phyloP scores from a whole-genome alignment of 1,140 invertebrate species.

The Drosophila kikkawai region DNA sequence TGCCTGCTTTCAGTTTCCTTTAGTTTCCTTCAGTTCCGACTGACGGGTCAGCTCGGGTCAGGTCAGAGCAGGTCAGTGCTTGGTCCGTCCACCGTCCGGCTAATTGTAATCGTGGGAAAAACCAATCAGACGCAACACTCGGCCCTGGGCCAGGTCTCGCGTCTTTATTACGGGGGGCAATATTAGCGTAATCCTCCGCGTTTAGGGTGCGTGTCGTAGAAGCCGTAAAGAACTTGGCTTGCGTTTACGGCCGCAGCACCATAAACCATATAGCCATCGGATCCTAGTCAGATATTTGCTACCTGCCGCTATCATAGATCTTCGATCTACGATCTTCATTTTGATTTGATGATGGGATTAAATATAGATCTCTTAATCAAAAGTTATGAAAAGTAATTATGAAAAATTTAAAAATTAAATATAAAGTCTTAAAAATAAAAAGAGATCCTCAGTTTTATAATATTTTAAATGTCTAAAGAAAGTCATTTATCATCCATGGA shows the following conservation, averaged over 20 bases:
- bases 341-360: background rate
- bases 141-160: conserved; percentile 20
- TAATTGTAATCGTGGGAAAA: conserved; percentile 82
- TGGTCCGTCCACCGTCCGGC: conserved; percentile 30
- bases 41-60: conserved; percentile 31
- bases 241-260: conserved; percentile 46
- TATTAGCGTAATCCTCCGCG: conserved; percentile 79
- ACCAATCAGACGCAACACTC: conserved; percentile 77
- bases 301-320: background rate
- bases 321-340: background rate
- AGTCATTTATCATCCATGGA: conserved; percentile 13
- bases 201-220: conserved; percentile 49
- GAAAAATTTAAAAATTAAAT: background rate
- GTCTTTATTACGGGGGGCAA: conserved; percentile 67
- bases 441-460: too few relatives aligned
- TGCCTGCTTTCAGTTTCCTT: conserved; percentile 27
- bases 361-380: background rate
- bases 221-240: conserved; percentile 75
- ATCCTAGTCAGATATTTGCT: background rate
- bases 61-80: background rate
- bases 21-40: conserved; percentile 59
- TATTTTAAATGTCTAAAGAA: background rate
- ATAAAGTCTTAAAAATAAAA: background rate
- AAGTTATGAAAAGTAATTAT: background rate
- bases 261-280: conserved; percentile 9